phyloP scores from a whole-genome alignment of 2,113 vertebrate species.

The Neotragus pygmaeus region DNA sequence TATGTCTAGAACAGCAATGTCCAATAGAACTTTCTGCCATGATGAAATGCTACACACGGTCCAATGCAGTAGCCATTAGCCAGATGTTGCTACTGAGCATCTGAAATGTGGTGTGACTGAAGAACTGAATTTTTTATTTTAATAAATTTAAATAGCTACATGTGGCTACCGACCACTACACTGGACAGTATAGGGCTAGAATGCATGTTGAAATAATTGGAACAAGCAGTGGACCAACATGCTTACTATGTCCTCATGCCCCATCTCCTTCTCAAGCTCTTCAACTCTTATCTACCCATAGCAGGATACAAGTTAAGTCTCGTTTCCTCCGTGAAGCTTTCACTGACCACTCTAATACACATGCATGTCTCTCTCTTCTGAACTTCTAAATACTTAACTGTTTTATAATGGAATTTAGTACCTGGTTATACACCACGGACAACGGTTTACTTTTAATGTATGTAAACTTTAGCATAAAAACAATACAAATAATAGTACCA shows the following conservation, averaged over 20 bases:
- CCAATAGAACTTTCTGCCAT: background rate
- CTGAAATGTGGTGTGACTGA: background rate
- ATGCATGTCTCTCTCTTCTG: background rate
- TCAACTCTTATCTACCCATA: background rate
- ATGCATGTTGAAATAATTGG: background rate
- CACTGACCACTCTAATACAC: background rate
- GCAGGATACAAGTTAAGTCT: background rate
- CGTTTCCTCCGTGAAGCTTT: background rate
- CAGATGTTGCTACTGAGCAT: background rate
- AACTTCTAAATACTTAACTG: background rate
- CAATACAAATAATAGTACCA: background rate
- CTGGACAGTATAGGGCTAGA: background rate
- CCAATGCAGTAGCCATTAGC: background rate
- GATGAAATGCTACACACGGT: background rate
- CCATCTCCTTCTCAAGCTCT: background rate
- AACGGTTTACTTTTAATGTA: background rate
- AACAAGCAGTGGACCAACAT: background rate
- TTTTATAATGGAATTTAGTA: background rate
- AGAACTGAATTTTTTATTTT: background rate
- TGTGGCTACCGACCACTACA: background rate
- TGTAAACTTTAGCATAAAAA: background rate
- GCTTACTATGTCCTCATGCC: background rate
- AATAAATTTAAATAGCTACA: background rate
- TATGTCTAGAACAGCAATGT: background rate
- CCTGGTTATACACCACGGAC: background rate